Evolutionary conservation across 1,140 invertebrate species (phyloP).

Genomic region (Trinorchestia longiramus): DNA sequence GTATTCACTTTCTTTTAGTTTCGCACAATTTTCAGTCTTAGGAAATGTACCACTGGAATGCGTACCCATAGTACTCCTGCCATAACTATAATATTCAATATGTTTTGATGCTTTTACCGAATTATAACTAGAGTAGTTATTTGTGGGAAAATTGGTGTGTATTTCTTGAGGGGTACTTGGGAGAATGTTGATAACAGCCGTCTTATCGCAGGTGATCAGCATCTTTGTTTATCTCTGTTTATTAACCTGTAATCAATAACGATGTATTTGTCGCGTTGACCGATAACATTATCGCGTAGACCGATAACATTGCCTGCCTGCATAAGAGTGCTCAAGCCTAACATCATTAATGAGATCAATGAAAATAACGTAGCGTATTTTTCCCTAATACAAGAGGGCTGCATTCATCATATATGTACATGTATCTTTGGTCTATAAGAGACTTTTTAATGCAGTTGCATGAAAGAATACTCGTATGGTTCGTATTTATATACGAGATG

Average conservation of each 20-base stretch:
- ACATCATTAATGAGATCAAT: not conserved
- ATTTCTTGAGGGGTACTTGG: not conserved
- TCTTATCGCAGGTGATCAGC: too few relatives aligned
- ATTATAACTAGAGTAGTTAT: not conserved
- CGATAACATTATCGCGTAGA: not conserved
- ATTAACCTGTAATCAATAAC: too few relatives aligned
- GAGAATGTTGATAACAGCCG: not conserved
- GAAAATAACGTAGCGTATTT: not conserved
- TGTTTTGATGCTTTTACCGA: not conserved
- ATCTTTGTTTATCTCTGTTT: too few relatives aligned
- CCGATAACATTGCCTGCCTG: not conserved
- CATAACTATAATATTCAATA: not conserved
- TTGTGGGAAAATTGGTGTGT: not conserved
- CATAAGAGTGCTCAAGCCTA: not conserved
- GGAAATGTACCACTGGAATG: not conserved
- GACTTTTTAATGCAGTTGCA: too few relatives aligned
- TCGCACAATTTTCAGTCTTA: not conserved
- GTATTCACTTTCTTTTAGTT: not conserved
- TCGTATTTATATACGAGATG: too few relatives aligned
- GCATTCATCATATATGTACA: too few relatives aligned
- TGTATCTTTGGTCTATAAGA: too few relatives aligned
- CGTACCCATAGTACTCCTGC: not conserved
- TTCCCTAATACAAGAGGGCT: not conserved
- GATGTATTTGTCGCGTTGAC: too few relatives aligned
- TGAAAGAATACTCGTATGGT: too few relatives aligned